Base-by-base conservation (phyloP, 2,797 vertebrate species). In the Smutsia gigantea region DNA sequence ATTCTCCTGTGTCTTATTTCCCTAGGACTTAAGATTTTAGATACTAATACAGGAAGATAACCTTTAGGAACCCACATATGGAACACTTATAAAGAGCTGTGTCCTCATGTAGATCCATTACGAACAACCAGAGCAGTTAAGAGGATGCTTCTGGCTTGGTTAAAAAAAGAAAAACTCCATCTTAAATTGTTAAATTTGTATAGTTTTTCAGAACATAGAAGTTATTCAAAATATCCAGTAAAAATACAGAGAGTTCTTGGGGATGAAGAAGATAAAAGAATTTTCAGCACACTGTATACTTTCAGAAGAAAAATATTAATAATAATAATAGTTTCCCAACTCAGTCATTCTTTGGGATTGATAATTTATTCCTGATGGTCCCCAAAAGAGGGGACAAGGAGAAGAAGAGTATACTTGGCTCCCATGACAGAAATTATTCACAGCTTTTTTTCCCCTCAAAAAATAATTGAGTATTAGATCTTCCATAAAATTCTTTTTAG, bases 291-390 rank as follows among this genome's bases (percentile, higher is more conserved):
- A 95, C 55, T 42, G 5, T 64, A 90, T 29, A 95, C 55, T 81
- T 96, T 94, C 85, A 92, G 88, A 94, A 95, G 49, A 95, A 95
- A 95, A 96, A 72, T 81, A 95, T 55, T 82, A 87, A 90, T 66
- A 94, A 49, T 84, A 96, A 96, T 97, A 97, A 92, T 94, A 95
- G 86, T 92, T 95, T 82, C 53, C 69, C 39, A 85, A 37, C 77
- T 69, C 81, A 90, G 85, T 90, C 85, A 95, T 94, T 90, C 75
- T 93, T 90, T 88, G 72, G 83, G 75, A 86, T 78, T 91, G 79
- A 81, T 87, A 93, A 95, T 97, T 97, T 95, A 93, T 95, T 96
- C 96, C 75, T 84, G 51, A 88, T 94, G 64, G 68, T 86, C 71
- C 78, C 37, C 55, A 94, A 64, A 86, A 94, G 86, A 95, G 5